These are phyloP conservation scores for Erynnis tages DNA, from an alignment of 2,888 invertebrate genomes.

Conservation along the genomic window DNA sequence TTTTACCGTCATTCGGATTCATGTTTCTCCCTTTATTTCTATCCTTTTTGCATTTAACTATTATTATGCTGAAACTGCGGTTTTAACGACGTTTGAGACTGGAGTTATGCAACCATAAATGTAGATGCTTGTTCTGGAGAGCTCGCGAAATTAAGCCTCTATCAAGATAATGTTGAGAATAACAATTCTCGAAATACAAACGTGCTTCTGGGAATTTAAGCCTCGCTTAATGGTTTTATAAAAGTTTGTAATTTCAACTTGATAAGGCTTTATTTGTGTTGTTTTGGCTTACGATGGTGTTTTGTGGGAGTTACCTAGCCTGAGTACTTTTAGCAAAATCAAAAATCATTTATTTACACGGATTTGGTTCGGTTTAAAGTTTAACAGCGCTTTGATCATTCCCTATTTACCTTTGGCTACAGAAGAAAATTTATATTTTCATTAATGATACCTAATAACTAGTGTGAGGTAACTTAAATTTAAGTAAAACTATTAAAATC, in stretches of 20 bases:
- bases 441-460: no score
- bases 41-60: constrained; percentile 25
- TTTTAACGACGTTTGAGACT: constrained; percentile 22
- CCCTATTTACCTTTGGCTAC: no score
- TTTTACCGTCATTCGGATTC: constrained; percentile 14
- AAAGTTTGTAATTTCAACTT: neutral
- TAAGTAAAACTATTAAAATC: no score
- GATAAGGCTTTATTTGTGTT: no score
- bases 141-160: constrained; percentile 19
- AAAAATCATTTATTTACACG: no score
- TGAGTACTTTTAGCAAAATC: no score
- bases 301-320: no score
- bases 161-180: constrained; percentile 20
- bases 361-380: no score
- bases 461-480: no score
- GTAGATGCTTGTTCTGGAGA: constrained; percentile 14
- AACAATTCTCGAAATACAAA: constrained; percentile 19
- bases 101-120: constrained; percentile 22
- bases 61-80: constrained; percentile 21
- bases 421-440: no score
- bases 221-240: neutral
- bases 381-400: no score
- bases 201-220: neutral
- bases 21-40: constrained; percentile 20
- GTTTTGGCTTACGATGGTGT: no score